Evolutionary conservation across 1,140 invertebrate species (phyloP).

Genomic region (Polypedilum pembai): DNA sequence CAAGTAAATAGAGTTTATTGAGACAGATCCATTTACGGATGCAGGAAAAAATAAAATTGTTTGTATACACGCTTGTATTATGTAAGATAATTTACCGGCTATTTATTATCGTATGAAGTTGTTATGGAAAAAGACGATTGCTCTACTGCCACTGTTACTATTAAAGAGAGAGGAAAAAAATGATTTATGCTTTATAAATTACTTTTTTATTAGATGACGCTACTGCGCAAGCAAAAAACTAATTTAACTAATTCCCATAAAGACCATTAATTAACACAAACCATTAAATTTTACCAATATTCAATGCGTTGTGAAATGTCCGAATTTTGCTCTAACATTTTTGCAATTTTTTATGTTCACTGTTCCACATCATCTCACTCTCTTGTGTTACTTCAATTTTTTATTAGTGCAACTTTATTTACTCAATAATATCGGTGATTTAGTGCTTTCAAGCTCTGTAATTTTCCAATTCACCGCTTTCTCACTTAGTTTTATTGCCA

Average conservation of each 20-base stretch:
- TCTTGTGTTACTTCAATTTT: constrained; percentile 17
- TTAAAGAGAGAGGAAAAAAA: no score
- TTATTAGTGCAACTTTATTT: constrained; percentile 19
- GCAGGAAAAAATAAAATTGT: constrained; percentile 3
- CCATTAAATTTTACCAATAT: neutral
- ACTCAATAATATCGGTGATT: neutral
- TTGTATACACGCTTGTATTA: constrained; percentile 7
- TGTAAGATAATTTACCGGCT: constrained; percentile 17
- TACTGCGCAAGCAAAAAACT: neutral
- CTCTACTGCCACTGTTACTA: no score
- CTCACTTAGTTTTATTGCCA: neutral
- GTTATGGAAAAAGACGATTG: no score
- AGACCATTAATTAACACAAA: neutral
- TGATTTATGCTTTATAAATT: no score
- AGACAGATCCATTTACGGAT: neutral
- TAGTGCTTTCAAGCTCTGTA: constrained; percentile 10
- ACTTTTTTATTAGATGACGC: neutral
- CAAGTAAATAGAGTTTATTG: neutral
- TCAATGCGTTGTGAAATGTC: neutral
- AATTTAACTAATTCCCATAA: no score
- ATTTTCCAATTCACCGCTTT: constrained; percentile 17
- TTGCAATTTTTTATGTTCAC: neutral
- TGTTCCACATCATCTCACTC: constrained; percentile 10
- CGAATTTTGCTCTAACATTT: neutral
- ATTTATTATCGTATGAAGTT: neutral